Evolutionary conservation across 37 sponge, comb jelly and placozoan genomes (phyloP), one percentile per base, ranked within the genome.

Genomic region (Ianthella basta): DNA sequence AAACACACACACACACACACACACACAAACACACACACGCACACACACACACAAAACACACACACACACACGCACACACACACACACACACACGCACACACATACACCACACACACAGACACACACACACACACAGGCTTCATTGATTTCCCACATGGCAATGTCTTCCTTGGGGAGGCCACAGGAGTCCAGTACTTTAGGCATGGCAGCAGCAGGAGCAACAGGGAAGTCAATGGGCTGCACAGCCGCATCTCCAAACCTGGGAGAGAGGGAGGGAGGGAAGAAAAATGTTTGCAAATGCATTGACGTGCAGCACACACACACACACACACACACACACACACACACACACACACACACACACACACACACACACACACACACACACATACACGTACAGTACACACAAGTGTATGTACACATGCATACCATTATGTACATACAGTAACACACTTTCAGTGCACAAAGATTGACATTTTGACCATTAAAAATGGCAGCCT

Each of bases 201-300:
- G 89, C 88, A 98, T 90, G 61, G 99, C 99, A 16, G 89, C 91
- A n/a, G 92, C 96, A 59, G 99, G 99, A 23, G 99, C 99, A 12
- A 88, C 96, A 27, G 99, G 99, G 87, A 98, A 98, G 85, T 98
- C 96, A 59, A 98, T 96, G n/a, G 99, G 99, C 54, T 94, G 84
- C 13, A 94, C 82, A 27, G 96, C 99, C 35, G 93, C 90, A 88
- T 98, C 99, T 21, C 92, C 99, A 84, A 92, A 92, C 27, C 92
- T 92, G 89, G 84, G 4, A n/a, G n/a, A n/a, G 23, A 53, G 33
- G 6, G 75, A 50, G 55, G 53, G 50, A 29, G n/a, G 30, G 60
- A 23, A 75, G 50, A 15, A 54, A 37, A 38, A 55, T 8, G 82
- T 38, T 40, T n/a, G n/a, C n/a, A n/a, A n/a, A 83, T 14, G 24